Evolutionary conservation across 2,113 vertebrate species (phyloP).

Genomic region (Gallinago media): DNA sequence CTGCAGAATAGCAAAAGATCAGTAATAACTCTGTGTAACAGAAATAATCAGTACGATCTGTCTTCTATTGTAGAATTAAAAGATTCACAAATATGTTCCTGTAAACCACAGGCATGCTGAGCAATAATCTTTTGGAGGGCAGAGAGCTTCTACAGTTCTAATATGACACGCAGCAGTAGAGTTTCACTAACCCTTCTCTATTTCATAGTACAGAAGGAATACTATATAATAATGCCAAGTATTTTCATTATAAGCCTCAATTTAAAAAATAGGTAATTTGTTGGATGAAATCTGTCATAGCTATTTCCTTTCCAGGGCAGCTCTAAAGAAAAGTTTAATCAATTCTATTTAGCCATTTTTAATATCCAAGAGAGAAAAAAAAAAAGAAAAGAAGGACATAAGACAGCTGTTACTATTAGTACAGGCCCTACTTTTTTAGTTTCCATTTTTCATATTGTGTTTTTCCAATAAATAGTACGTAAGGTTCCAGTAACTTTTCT

Average conservation of each 20-base stretch:
- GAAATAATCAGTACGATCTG: not conserved
- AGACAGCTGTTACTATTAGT: slow-evolving; percentile 9
- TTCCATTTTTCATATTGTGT: not conserved
- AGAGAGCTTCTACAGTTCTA: not conserved
- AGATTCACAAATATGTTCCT: not conserved
- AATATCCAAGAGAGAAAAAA: not conserved
- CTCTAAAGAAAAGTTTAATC: slow-evolving; percentile 19
- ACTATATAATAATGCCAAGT: not conserved
- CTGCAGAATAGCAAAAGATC: not conserved
- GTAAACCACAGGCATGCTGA: not conserved
- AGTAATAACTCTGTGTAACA: not conserved
- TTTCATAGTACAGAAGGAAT: not conserved
- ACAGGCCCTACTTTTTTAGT: not conserved
- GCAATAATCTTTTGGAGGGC: not conserved
- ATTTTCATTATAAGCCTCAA: not conserved
- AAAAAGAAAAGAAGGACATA: not conserved
- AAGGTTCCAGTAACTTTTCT: not conserved
- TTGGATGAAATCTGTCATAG: not conserved
- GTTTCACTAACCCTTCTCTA: not conserved
- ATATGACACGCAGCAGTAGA: not conserved
- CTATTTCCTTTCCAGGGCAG: not conserved
- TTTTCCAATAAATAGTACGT: not conserved
- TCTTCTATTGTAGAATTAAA: not conserved
- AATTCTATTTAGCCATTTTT: slow-evolving; percentile 19
- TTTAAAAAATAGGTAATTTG: not conserved